These are phyloP conservation scores for Eulemur rufifrons DNA, from an alignment of 2,113 vertebrate genomes.

Conservation along the genomic window DNA sequence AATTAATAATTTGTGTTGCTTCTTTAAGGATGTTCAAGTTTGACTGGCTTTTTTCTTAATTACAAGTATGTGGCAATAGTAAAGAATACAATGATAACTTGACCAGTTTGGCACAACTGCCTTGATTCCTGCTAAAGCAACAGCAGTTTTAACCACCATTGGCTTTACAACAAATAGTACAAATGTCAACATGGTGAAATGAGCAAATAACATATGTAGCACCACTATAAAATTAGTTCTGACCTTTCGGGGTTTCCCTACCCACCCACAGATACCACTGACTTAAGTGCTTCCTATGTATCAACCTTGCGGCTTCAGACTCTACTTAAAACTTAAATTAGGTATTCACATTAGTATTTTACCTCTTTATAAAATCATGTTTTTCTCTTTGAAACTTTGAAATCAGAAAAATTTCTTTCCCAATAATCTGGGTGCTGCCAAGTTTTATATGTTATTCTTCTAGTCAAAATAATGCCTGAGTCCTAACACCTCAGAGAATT, in stretches of 20 bases:
- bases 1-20: slow-evolving; percentile 1
- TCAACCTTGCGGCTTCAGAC: not conserved
- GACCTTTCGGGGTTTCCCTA: not conserved
- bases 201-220: not conserved
- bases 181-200: not conserved
- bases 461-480: not conserved
- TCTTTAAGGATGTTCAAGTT: not conserved
- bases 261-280: not conserved
- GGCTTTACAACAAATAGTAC: not conserved
- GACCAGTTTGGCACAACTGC: not conserved
- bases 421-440: not conserved
- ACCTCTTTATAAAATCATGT: not conserved
- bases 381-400: slow-evolving; percentile 26
- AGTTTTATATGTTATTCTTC: not conserved
- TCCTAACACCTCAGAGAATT: not conserved
- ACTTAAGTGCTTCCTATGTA: not conserved
- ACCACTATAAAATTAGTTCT: not conserved
- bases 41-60: not conserved
- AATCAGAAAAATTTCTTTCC: not conserved
- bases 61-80: not conserved
- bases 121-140: not conserved
- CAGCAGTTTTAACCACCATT: not conserved
- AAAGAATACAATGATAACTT: not conserved
- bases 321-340: not conserved
- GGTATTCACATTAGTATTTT: not conserved